These are phyloP conservation scores for Lasioglossum figueresi DNA, from an alignment of 2,888 invertebrate genomes.

Conservation along the genomic window DNA sequence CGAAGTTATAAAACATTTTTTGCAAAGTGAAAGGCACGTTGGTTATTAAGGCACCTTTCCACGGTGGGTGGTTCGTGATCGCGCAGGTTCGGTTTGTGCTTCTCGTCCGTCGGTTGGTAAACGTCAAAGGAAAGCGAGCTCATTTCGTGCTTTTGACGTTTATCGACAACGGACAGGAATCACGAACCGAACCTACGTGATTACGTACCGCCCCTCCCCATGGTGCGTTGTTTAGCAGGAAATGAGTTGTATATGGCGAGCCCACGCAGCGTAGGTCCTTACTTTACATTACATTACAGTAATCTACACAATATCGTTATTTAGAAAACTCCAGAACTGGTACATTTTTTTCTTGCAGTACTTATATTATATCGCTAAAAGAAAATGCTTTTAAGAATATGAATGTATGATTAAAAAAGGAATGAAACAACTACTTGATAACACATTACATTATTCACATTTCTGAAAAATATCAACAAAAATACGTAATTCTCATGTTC, in stretches of 20 bases:
- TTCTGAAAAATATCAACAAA: no score
- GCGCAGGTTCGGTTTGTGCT: slow-evolving; percentile 16
- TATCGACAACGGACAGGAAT: slow-evolving; percentile 18
- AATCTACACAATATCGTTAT: not conserved
- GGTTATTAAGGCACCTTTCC: slow-evolving; percentile 3
- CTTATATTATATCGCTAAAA: not conserved
- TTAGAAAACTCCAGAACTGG: not conserved
- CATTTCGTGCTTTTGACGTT: slow-evolving; percentile 18
- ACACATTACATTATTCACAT: no score
- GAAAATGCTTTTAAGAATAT: no score
- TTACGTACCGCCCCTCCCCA: not conserved
- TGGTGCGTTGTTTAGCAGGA: slow-evolving; percentile 3
- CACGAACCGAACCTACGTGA: slow-evolving; percentile 8
- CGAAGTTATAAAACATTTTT: slow-evolving; percentile 2
- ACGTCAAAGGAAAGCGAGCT: slow-evolving; percentile 19
- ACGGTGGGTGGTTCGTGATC: not conserved
- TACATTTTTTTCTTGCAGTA: not conserved
- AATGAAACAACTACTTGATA: no score
- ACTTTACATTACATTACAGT: not conserved
- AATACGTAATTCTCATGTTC: not conserved
- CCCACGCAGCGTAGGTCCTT: not conserved
- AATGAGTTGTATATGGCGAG: slow-evolving; percentile 12
- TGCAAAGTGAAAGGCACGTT: not conserved
- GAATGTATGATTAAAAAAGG: no score
- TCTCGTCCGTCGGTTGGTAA: slow-evolving; percentile 13